Evolutionary conservation across 2,113 vertebrate genomes (phyloP).

Genomic region (Bungarus multicinctus): DNA sequence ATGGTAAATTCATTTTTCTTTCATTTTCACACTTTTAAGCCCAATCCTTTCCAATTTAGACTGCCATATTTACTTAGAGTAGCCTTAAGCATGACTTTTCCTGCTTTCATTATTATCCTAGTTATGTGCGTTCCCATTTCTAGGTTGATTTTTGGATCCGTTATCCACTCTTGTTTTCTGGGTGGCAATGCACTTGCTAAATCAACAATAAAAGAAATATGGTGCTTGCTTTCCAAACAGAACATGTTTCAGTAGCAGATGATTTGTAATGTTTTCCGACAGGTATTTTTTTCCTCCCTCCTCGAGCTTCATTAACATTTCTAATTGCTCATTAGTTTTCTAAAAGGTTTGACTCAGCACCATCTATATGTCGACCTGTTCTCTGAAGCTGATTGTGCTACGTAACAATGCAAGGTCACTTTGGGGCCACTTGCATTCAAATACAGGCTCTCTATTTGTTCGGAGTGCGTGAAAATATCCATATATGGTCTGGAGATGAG

Average conservation of each 20-base stretch:
- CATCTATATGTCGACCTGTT: not conserved
- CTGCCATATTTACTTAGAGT: not conserved
- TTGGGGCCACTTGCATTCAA: slow-evolving; percentile 37
- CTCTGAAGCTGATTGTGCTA: slow-evolving; percentile 22
- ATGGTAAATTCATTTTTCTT: not conserved
- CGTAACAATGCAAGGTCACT: slow-evolving; percentile 57
- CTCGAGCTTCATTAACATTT: slow-evolving; percentile 43
- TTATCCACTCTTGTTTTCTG: not conserved
- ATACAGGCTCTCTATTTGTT: not conserved
- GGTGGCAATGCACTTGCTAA: not conserved
- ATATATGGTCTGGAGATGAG: not conserved
- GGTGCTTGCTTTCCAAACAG: not conserved
- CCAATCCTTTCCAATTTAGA: not conserved
- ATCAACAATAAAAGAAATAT: not conserved
- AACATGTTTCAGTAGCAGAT: not conserved
- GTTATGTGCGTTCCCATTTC: not conserved
- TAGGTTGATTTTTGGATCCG: not conserved
- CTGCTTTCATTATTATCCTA: not conserved
- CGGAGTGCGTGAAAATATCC: slow-evolving; percentile 18
- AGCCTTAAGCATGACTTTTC: not conserved
- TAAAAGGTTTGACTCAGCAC: slow-evolving; percentile 46
- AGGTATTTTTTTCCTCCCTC: slow-evolving; percentile 31
- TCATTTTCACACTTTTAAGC: not conserved
- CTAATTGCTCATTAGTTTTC: slow-evolving; percentile 38
- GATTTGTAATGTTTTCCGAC: not conserved